Percentiles rank a stretch among this genome's conserved stretches.
Conservation (phyloP, 2,888 invertebrate genomes). For the Phytoseiulus persimilis region DNA sequence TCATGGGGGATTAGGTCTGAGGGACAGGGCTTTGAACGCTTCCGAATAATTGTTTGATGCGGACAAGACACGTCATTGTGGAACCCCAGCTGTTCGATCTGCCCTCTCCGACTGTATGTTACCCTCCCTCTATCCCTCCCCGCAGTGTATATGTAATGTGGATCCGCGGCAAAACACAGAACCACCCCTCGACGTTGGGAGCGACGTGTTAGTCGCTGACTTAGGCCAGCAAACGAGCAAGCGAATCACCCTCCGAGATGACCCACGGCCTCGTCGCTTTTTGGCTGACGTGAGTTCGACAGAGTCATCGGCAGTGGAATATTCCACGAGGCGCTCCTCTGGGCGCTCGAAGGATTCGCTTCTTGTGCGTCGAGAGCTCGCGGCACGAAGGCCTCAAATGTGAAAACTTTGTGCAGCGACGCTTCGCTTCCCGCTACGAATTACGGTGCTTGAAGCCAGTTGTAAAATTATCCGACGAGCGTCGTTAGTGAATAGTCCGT, state of each 20-base stretch:
- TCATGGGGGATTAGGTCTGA: background rate
- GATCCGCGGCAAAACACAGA: conserved; percentile 5
- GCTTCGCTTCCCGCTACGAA: background rate
- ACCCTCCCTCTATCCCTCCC: background rate
- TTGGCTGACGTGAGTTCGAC: background rate
- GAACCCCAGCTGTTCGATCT: background rate
- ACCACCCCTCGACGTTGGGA: background rate
- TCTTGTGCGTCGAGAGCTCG: background rate
- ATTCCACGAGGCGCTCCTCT: background rate
- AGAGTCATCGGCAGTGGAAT: background rate
- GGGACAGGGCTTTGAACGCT: background rate
- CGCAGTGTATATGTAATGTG: background rate
- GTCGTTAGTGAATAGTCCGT: background rate
- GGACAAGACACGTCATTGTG: background rate
- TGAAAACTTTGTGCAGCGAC: background rate
- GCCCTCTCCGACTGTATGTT: background rate
- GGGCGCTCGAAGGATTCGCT: conserved; percentile 5
- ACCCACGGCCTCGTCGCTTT: background rate
- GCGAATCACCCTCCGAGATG: background rate
- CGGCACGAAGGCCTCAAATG: background rate
- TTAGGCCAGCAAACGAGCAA: background rate
- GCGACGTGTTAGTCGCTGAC: background rate
- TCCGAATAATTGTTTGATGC: background rate
- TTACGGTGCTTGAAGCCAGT: background rate
- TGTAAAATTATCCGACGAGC: background rate